These are phyloP conservation scores for Arctopsyche grandis DNA, from an alignment of 1,140 invertebrate species.

Conservation along the genomic window DNA sequence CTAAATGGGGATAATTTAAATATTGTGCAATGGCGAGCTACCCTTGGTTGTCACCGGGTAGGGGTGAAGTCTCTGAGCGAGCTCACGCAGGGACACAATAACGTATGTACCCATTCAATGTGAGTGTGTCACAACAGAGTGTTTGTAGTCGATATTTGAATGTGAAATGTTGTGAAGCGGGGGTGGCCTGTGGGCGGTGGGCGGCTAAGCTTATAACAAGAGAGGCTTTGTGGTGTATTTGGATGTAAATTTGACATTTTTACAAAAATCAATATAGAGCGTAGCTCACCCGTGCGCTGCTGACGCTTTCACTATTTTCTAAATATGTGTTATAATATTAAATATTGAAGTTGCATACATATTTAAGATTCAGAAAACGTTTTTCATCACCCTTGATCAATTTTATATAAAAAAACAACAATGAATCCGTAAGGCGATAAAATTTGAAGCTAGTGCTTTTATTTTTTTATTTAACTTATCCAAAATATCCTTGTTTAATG, in stretches of 20 bases:
- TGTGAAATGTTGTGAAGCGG: constrained; percentile 47
- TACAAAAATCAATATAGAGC: constrained; percentile 49
- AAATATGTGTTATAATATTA: not conserved
- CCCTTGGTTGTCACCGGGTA: too few relatives aligned
- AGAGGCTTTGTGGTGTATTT: constrained; percentile 52
- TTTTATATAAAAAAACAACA: too few relatives aligned
- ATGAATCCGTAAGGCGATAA: too few relatives aligned
- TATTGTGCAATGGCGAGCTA: too few relatives aligned
- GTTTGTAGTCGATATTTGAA: constrained; percentile 55
- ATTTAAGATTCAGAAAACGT: too few relatives aligned
- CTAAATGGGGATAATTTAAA: too few relatives aligned
- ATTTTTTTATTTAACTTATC: too few relatives aligned
- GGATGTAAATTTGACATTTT: constrained; percentile 53
- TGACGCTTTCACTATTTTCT: constrained; percentile 22
- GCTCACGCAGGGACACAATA: not conserved
- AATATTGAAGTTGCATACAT: not conserved
- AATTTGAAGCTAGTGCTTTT: too few relatives aligned
- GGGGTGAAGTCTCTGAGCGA: too few relatives aligned
- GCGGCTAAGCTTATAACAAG: constrained; percentile 51
- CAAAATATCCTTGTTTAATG: too few relatives aligned
- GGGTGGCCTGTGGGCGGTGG: not conserved
- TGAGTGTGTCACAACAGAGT: constrained; percentile 52
- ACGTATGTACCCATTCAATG: constrained; percentile 33
- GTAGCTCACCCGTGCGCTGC: not conserved
- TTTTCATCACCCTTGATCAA: too few relatives aligned